Conservation (phyloP, 2,888 invertebrate species). For the Hartigia nigra region DNA sequence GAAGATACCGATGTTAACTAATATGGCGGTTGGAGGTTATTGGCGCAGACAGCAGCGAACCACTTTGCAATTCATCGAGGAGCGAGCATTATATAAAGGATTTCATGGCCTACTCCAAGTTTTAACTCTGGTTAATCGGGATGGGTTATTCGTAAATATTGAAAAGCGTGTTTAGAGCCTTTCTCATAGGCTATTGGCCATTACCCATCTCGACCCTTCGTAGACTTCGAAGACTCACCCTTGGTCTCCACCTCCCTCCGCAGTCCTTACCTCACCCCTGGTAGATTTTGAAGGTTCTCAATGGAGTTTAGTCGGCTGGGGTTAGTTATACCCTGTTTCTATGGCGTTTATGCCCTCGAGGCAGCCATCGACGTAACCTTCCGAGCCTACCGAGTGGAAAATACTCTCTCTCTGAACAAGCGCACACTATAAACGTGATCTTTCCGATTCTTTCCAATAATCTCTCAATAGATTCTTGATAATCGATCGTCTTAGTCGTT, state of each 20-base stretch:
- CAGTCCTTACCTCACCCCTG: constrained; percentile 4
- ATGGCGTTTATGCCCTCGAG: neutral
- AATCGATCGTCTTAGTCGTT: neutral
- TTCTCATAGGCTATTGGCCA: constrained; percentile 5
- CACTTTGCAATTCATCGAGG: constrained; percentile 29
- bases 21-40: constrained; percentile 20
- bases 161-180: constrained; percentile 45
- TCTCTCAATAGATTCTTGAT: neutral
- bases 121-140: constrained; percentile 45
- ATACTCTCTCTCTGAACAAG: neutral
- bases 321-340: neutral
- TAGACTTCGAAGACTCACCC: constrained; percentile 8
- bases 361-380: neutral
- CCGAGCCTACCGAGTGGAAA: neutral
- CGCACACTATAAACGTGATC: neutral
- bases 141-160: constrained; percentile 52
- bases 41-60: constrained; percentile 8
- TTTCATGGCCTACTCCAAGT: constrained; percentile 10
- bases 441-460: neutral
- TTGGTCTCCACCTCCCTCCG: constrained; percentile 13
- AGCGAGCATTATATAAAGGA: constrained; percentile 26
- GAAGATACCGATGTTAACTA: neutral
- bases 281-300: constrained; percentile 46
- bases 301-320: constrained; percentile 34
- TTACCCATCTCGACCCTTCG: constrained; percentile 11